phyloP scores from a whole-genome alignment of 2,797 vertebrate species.

The Peromyscus nudipes region DNA sequence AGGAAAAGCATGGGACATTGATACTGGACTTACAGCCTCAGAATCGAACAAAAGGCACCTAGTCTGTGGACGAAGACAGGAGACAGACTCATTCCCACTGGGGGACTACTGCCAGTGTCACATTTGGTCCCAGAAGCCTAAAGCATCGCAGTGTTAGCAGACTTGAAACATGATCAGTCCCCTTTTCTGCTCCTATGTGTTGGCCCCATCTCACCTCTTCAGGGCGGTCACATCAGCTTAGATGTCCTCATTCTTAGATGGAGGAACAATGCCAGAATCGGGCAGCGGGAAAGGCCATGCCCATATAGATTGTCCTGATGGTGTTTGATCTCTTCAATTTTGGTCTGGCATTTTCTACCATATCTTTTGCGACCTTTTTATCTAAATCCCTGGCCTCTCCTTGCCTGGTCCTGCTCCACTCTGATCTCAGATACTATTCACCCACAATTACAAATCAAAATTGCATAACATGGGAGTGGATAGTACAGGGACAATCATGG shows the following conservation, averaged over 20 bases:
- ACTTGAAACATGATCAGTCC: background rate
- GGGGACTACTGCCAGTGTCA: background rate
- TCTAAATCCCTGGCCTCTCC: conserved; percentile 31
- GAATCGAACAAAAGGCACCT: background rate
- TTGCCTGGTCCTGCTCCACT: background rate
- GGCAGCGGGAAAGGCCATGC: background rate
- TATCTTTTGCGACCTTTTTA: conserved; percentile 71
- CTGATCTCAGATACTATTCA: conserved; percentile 49
- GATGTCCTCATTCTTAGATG: background rate
- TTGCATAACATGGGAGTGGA: background rate
- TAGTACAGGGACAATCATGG: background rate
- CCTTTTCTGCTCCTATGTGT: background rate
- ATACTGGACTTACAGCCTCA: background rate
- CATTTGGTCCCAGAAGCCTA: background rate
- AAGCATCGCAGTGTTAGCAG: background rate
- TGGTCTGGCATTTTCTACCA: conserved; percentile 74
- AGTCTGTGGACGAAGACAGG: background rate
- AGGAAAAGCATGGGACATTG: background rate
- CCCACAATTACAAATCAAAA: conserved; percentile 75
- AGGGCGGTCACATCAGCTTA: background rate
- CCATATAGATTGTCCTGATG: background rate
- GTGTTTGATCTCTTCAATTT: conserved; percentile 64
- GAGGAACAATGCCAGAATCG: background rate
- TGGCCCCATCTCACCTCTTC: background rate
- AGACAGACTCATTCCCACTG: background rate